Conservation (phyloP, 2,797 vertebrate genomes). For the Tiaroga cobitis region DNA sequence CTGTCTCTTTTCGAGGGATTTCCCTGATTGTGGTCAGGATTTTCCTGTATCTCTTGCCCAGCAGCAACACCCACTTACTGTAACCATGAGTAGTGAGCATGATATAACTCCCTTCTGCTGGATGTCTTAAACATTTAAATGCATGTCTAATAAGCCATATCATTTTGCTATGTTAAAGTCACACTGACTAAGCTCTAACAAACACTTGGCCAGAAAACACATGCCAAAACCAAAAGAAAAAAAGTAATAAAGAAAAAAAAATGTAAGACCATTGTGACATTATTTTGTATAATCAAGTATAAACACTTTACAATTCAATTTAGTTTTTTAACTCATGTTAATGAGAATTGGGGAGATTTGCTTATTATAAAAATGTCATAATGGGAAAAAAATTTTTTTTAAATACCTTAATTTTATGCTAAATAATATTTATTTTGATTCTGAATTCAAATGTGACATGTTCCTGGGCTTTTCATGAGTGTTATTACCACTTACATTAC, state of each 20-base stretch:
- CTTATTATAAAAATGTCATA: neutral
- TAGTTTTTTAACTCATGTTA: neutral
- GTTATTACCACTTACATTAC: neutral
- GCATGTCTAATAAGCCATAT: neutral
- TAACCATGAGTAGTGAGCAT: neutral
- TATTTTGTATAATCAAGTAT: neutral
- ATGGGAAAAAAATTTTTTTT: too few species aligned
- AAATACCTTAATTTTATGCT: neutral
- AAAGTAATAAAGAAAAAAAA: neutral
- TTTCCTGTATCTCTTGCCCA: neutral
- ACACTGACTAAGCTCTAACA: neutral
- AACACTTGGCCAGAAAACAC: neutral
- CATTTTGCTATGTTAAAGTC: neutral
- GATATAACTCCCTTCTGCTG: neutral
- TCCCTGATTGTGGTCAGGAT: neutral
- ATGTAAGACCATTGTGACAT: neutral
- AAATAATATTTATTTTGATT: neutral
- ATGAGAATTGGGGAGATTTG: neutral
- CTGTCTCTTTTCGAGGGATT: neutral
- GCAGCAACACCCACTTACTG: neutral
- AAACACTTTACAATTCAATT: neutral
- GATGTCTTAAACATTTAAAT: neutral
- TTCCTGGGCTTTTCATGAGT: neutral
- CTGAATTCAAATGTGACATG: neutral
- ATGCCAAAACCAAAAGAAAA: neutral